Evolutionary conservation across 1,140 invertebrate species (phyloP), one percentile per base, ranked within the genome.

Genomic region (Neocloeon triangulifer): DNA sequence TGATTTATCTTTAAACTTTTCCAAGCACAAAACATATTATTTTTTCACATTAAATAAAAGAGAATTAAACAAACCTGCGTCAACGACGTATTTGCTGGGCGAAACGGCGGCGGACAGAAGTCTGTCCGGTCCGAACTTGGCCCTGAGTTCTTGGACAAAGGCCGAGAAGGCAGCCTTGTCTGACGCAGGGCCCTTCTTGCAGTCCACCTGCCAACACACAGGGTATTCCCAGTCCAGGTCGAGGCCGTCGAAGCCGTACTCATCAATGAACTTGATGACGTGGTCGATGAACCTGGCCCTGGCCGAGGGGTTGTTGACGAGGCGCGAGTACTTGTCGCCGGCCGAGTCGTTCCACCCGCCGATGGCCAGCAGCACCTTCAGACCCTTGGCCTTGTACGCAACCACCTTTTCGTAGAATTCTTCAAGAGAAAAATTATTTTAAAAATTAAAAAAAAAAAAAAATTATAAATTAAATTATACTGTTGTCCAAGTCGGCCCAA

Each of bases 71-170:
- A 37, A 33, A 43, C 44, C 38, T 39, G 64, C 62, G 49, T 78
- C 70, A 23, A 82, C 72, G 7, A 82, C 74, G 7, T 58, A 65
- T 55, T 80, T 81, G 42, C 72, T 80, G 1, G 75, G 79, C 0
- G 80, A 85, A 0, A 86, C 80, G 2, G 80, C 80, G 2, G 80
- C 67, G 4, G 79, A 78, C 1, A 88, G 49, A 15, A 79, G 53
- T 1, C 69, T 68, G 39, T 64, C 63, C 1, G 72, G 66, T 33
- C 58, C 61, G 45, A 84, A 81, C n/a, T 64, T 66, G 1, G 44
- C 50, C 6, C 66, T 67, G 2, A 85, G 44, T 49, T 85, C 80
- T 33, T 53, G 59, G 0, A 84, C 67, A 5, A 80, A 58, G 25
- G 52, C 52, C 1, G 67, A 59, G 44, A 85, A 86, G 4, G 58